Percentiles rank a stretch among this genome's conserved stretches.
These are phyloP conservation scores for Hippopotamus amphibius DNA, from an alignment of 2,113 vertebrate species.

Conservation along the genomic window DNA sequence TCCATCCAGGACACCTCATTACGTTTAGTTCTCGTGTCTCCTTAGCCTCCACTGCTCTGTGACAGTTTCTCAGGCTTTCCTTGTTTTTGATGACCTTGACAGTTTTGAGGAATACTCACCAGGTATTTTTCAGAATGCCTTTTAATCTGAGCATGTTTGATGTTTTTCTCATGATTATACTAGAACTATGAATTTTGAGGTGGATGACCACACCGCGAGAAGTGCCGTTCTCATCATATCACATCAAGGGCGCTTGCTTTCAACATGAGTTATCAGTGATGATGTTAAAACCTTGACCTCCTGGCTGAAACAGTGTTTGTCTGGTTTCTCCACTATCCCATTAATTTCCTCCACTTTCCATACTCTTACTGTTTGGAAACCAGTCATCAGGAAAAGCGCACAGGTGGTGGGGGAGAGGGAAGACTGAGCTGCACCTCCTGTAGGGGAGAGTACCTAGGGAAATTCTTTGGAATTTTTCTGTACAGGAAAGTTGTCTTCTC, in stretches of 20 bases:
- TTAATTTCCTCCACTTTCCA: neutral
- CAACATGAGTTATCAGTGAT: neutral
- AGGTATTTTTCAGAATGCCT: neutral
- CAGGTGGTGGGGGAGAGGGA: neutral
- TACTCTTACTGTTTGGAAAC: neutral
- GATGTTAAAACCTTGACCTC: neutral
- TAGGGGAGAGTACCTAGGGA: neutral
- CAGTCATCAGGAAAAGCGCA: neutral
- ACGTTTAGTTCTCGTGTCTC: neutral
- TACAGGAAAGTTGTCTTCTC: neutral
- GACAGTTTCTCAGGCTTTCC: neutral
- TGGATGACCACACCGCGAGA: neutral
- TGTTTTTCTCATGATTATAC: neutral
- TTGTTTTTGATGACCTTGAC: neutral
- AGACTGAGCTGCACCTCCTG: neutral
- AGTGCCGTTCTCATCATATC: neutral
- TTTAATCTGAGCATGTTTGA: neutral
- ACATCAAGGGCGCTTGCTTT: neutral
- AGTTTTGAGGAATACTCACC: neutral
- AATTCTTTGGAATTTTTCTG: neutral
- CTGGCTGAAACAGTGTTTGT: neutral
- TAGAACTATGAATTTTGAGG: neutral
- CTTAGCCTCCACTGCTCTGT: neutral
- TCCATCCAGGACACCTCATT: neutral
- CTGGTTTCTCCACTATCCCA: neutral